Evolutionary conservation across 2,888 invertebrate species (phyloP).

Genomic region (Troglohyphantes excavatus): DNA sequence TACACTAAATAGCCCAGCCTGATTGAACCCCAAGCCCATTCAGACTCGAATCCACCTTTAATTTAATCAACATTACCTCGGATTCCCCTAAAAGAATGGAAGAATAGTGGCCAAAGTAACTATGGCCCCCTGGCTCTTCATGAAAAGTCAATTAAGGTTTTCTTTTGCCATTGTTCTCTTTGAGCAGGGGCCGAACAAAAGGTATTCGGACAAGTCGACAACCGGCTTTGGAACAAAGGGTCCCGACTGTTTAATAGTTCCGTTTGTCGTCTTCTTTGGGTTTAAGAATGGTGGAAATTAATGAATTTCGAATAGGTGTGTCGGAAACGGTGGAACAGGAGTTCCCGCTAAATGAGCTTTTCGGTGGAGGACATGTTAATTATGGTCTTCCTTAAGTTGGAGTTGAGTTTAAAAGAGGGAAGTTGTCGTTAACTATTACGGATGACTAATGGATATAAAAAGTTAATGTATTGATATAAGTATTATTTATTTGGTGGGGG

Average conservation of each 20-base stretch:
- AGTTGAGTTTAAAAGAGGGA: not conserved
- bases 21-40: constrained; percentile 5
- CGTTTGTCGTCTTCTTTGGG: constrained; percentile 7
- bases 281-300: constrained; percentile 1
- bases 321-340: not conserved
- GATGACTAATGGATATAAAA: too few species aligned
- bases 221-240: constrained; percentile 23
- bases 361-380: not conserved
- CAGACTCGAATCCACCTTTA: constrained; percentile 13
- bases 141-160: constrained; percentile 39
- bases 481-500: too few species aligned
- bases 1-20: not conserved
- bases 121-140: constrained; percentile 1
- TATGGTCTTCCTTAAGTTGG: not conserved
- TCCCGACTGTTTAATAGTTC: constrained; percentile 31
- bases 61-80: constrained; percentile 32
- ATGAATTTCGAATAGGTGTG: constrained; percentile 21
- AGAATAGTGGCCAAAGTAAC: constrained; percentile 27
- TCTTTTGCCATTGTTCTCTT: constrained; percentile 37
- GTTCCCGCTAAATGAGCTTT: not conserved
- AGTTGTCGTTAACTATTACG: too few species aligned
- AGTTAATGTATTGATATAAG: too few species aligned
- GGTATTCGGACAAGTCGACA: constrained; percentile 35
- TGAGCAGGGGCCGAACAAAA: constrained; percentile 17
- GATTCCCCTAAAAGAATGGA: not conserved